Base-by-base conservation (phyloP, 2,888 invertebrate genomes). In the Nebria salina region DNA sequence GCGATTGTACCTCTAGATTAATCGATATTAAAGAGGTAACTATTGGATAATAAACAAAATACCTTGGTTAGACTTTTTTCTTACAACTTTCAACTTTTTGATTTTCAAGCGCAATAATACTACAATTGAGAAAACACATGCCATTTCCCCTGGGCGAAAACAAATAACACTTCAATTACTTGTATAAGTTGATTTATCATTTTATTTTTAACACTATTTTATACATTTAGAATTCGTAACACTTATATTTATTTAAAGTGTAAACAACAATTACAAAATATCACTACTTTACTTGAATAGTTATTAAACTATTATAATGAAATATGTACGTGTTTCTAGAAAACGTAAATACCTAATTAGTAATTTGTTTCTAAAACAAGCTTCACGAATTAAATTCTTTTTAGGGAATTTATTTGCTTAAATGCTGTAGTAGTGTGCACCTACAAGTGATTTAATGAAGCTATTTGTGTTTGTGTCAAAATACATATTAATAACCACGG, bases 1-100 rank as follows among this genome's bases (percentile, higher is more conserved):
- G 7, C 79, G 66, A 79, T 26, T 79, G 79, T 13, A 65, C 13
- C 43, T 34, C 8, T 11, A 13, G 70, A 34, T 70, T 26, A 70
- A 70, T 70, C 70, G 70, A 70, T 70, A 70, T 54, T 54, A 54
- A 7, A 54, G 13, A 13, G 54, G 54, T 13, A 11, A 8, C 54
- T 13, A 8, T 54, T 54, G 8, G 54, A 11, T 54, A 8, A 54
- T 54, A 54, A 54, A 54, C 54, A 54, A 54, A 11, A 7, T 54
- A 54, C 8, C 13, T 54, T 7, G 8, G 13, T 54, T 3, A 11
- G 54, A 54, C 20, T 20, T 20, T 20, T 20, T 34, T 34, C 1
- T 34, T 34, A 34, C 34, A 34, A 34, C 5, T 34, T 20, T 20
- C 20, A 20, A 34, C 34, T 34, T 34, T 34, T 34, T 34, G 34